Evolutionary conservation across 2,113 vertebrate genomes (phyloP).

Genomic region (Scomber scombrus): DNA sequence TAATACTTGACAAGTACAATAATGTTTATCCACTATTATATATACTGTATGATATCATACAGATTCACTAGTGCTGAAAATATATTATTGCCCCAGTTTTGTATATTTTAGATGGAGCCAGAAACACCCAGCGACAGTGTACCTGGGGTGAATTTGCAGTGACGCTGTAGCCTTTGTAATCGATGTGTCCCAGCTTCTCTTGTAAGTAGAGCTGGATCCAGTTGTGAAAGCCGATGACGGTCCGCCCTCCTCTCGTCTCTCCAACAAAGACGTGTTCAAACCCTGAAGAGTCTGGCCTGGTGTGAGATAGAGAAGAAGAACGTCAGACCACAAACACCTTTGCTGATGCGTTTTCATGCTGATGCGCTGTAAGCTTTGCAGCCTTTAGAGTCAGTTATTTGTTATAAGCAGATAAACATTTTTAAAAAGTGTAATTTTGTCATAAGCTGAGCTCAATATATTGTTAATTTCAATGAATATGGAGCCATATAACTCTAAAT

Average conservation of each 20-base stretch:
- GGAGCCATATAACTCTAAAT: too few species aligned
- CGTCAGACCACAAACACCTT: not conserved
- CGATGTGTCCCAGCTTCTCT: conserved; percentile 87
- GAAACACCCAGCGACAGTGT: not conserved
- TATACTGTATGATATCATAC: not conserved
- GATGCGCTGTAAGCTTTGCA: not conserved
- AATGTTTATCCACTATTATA: not conserved
- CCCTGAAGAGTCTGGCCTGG: conserved; percentile 87
- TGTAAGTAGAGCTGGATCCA: conserved; percentile 89
- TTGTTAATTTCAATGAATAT: too few species aligned
- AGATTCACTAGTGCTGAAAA: not conserved
- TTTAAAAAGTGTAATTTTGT: not conserved
- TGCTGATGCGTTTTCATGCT: not conserved
- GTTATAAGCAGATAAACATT: not conserved
- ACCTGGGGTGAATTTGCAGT: conserved; percentile 81
- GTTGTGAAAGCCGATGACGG: conserved; percentile 88
- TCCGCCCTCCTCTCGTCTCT: conserved; percentile 84
- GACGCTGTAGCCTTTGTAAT: conserved; percentile 87
- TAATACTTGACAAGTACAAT: too few species aligned
- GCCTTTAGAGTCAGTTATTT: not conserved
- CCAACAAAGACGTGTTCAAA: conserved; percentile 89
- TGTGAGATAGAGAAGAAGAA: not conserved
- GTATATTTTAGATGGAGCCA: not conserved
- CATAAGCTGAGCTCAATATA: not conserved
- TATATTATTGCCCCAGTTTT: not conserved